These are phyloP conservation scores for Centropus bengalensis DNA, from an alignment of 2,113 vertebrate genomes.

Conservation along the genomic window DNA sequence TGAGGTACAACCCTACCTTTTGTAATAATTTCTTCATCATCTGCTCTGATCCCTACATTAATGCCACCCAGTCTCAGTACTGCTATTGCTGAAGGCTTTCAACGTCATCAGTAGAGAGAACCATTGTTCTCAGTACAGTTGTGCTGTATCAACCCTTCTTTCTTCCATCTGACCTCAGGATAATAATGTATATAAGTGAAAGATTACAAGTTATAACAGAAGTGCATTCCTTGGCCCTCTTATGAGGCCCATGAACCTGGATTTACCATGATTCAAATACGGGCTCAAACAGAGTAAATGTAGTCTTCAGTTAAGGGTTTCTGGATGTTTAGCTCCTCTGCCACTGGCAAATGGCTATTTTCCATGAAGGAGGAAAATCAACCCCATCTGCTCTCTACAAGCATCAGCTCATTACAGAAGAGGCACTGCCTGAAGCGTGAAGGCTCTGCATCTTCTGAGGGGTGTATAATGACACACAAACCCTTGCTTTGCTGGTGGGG, in stretches of 20 bases:
- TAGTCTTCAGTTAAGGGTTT: not conserved
- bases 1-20: not conserved
- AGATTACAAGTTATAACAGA: not conserved
- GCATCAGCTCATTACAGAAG: not conserved
- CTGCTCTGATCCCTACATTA: not conserved
- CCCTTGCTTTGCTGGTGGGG: not conserved
- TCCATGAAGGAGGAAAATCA: not conserved
- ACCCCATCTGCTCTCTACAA: not conserved
- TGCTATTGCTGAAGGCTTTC: not conserved
- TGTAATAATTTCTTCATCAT: not conserved
- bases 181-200: not conserved
- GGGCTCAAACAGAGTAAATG: not conserved
- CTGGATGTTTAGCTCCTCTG: not conserved
- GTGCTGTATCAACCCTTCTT: not conserved
- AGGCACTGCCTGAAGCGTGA: not conserved
- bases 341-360: not conserved
- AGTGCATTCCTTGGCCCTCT: not conserved
- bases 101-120: not conserved
- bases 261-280: not conserved
- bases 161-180: not conserved
- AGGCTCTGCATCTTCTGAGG: not conserved
- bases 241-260: not conserved
- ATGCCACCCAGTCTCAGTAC: rapidly evolving
- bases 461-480: not conserved
- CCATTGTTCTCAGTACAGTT: not conserved